Percentiles rank a stretch among this genome's conserved stretches.
Conservation (phyloP, 2,888 invertebrate species). For the Drosophila vallismaia region DNA sequence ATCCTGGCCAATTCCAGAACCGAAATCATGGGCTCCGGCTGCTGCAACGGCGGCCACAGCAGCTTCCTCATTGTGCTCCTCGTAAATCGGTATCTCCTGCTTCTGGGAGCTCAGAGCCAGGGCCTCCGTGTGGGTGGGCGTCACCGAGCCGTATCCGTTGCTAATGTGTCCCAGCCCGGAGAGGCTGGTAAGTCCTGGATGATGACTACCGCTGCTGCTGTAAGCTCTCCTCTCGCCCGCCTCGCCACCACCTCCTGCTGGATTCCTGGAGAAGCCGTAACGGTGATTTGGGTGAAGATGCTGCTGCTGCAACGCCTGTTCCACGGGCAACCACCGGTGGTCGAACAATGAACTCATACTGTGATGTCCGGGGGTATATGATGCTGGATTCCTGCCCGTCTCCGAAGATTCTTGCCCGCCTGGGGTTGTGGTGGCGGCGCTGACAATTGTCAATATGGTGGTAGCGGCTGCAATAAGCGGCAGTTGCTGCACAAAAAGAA, state of each 20-base stretch:
- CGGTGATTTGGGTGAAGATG: slow-evolving; percentile 46
- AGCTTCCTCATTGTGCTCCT: slow-evolving; percentile 79
- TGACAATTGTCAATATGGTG: slow-evolving; percentile 64
- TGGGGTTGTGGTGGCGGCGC: slow-evolving; percentile 37
- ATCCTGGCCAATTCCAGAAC: slow-evolving; percentile 31
- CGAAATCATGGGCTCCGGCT: slow-evolving; percentile 66
- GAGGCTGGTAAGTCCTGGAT: slow-evolving; percentile 69
- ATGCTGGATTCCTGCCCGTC: slow-evolving; percentile 36
- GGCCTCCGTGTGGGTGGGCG: slow-evolving; percentile 62
- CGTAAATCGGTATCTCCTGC: slow-evolving; percentile 81
- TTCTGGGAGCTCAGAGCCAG: slow-evolving; percentile 60
- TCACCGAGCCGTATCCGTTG: slow-evolving; percentile 71
- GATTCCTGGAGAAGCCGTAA: slow-evolving; percentile 34
- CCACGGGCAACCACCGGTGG: slow-evolving; percentile 71
- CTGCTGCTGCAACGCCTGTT: slow-evolving; percentile 45
- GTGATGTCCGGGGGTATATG: slow-evolving; percentile 56
- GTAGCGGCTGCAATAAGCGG: slow-evolving; percentile 66
- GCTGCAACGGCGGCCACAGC: slow-evolving; percentile 66
- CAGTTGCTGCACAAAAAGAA: slow-evolving; percentile 56
- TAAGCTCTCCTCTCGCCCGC: slow-evolving; percentile 53
- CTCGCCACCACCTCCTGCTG: slow-evolving; percentile 33
- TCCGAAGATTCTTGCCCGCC: slow-evolving; percentile 19
- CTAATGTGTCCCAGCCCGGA: slow-evolving; percentile 76
- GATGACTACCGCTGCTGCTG: slow-evolving; percentile 26
- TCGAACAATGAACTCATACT: slow-evolving; percentile 60